Evolutionary conservation across 2,888 invertebrate species (phyloP), one percentile per base, ranked within the genome.

Genomic region (Digitonthophagus gazella): DNA sequence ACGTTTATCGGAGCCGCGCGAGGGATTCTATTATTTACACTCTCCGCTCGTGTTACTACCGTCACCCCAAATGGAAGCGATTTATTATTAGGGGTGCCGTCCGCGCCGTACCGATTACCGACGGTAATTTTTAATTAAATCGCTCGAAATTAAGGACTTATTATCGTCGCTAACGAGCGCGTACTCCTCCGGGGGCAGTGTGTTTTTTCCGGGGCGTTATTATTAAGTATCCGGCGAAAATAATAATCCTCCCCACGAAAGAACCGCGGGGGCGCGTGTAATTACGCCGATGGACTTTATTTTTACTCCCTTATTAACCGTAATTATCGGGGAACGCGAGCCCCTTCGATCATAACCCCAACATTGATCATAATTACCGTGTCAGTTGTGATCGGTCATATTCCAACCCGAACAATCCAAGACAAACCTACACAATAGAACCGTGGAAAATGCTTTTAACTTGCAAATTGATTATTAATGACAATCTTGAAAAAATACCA

Each of bases 21-120:
- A 76, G 71, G 76, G 76, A 77, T 79, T 80, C 77, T 79, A 79
- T 80, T 79, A 80, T 80, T 80, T 80, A 80, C 78, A 77, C 76
- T 69, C 74, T 74, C 75, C 75, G 76, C 76, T 74, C 74, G 72
- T 74, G 57, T 57, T 57, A 16, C 57, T 57, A 16, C 15, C 57
- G n/a, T 57, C 61, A 76, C 75, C 74, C 74, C 75, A 78, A 78
- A 79, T 79, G 78, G 79, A 79, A 79, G 78, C 78, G 79, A 80
- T 80, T 79, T 79, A 79, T 80, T 78, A 78, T 77, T 78, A 78
- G 64, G 65, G 56, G 64, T 64, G 28, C 16, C 58, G 58, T 54
- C 18, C 19, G 61, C 19, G n/a, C n/a, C n/a, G n/a, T n/a, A n/a
- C n/a, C n/a, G n/a, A n/a, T n/a, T n/a, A n/a, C n/a, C n/a, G n/a